Evolutionary conservation across 2,888 invertebrate species (phyloP).

Genomic region (Loripinus fragilis): DNA sequence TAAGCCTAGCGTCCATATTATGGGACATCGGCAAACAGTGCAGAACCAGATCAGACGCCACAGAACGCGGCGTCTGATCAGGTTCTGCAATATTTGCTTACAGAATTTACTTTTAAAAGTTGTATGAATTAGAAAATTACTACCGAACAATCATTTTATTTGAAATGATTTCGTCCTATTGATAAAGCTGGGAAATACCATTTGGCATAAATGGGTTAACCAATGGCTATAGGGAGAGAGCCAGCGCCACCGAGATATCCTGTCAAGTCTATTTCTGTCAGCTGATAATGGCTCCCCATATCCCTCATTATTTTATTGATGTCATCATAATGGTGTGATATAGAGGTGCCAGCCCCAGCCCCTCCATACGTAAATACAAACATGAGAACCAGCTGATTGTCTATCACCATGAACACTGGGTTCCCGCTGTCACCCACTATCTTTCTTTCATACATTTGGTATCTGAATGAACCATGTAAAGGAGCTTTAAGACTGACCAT

Average conservation of each 20-base stretch:
- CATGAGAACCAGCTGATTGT: conserved; percentile 66
- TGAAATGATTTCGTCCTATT: no score
- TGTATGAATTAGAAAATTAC: no score
- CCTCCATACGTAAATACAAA: conserved; percentile 72
- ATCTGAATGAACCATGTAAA: conserved; percentile 24
- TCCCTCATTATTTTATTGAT: conserved; percentile 63
- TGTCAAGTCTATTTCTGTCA: conserved; percentile 64
- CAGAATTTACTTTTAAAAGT: no score
- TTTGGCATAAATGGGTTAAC: no score
- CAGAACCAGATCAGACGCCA: no score
- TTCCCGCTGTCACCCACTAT: conserved; percentile 72
- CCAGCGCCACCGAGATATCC: conserved; percentile 22
- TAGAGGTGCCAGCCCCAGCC: conserved; percentile 65
- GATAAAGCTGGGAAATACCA: no score
- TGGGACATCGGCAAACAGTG: no score
- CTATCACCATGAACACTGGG: conserved; percentile 69
- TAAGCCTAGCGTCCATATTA: no score
- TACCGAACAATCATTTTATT: no score
- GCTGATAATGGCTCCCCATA: conserved; percentile 60
- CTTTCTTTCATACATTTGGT: conserved; percentile 64
- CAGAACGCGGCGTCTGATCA: no score
- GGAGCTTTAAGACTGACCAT: conserved; percentile 55
- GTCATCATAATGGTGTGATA: conserved; percentile 64
- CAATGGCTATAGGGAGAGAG: conserved; percentile 40
- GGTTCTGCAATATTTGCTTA: no score